Conservation (phyloP, 2,888 invertebrate genomes). For the Pachliopta kotzebuea region DNA sequence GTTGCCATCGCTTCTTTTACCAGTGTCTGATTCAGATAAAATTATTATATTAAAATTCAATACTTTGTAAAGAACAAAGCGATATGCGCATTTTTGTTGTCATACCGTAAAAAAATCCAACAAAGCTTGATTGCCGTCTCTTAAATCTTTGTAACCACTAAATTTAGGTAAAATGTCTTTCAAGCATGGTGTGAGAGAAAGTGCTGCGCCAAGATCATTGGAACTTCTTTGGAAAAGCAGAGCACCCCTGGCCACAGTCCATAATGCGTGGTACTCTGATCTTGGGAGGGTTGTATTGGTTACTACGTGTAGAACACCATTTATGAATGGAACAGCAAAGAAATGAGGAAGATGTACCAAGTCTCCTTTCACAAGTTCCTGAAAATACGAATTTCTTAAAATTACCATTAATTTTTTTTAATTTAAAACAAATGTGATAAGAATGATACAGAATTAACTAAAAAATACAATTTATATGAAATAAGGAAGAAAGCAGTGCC, state of each 20-base stretch:
- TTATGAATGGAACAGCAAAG: constrained; percentile 77
- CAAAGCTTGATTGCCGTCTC: constrained; percentile 68
- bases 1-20: constrained; percentile 67
- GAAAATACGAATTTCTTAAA: constrained; percentile 16
- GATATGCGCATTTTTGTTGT: not conserved
- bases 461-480: too few species aligned
- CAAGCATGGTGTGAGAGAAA: constrained; percentile 82
- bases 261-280: constrained; percentile 70
- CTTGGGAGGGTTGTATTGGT: constrained; percentile 74
- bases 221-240: constrained; percentile 77
- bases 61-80: not conserved
- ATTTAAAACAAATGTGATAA: not conserved
- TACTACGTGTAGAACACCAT: constrained; percentile 79
- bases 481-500: too few species aligned
- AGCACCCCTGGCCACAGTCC: constrained; percentile 60
- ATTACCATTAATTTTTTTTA: not conserved
- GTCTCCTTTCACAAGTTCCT: constrained; percentile 66
- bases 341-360: constrained; percentile 74
- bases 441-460: not conserved
- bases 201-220: constrained; percentile 81
- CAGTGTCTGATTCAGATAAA: constrained; percentile 57
- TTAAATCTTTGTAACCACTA: constrained; percentile 76
- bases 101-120: constrained; percentile 76
- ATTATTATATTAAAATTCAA: not conserved
- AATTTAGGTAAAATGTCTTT: constrained; percentile 79